Conservation (phyloP, 2,888 invertebrate species). For the Drosophila histrio region DNA sequence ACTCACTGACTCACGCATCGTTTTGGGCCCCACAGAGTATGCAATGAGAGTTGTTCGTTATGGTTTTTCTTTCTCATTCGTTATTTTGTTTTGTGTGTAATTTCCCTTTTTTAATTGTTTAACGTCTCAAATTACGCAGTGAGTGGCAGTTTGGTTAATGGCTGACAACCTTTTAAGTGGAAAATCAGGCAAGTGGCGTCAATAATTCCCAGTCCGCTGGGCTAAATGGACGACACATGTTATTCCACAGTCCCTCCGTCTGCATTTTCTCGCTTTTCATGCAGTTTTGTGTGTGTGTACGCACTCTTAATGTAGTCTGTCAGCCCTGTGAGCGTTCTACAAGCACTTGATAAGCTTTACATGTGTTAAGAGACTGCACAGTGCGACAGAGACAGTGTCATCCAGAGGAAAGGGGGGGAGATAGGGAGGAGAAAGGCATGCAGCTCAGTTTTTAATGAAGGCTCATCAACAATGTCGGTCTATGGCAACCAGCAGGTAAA, state of each 20-base stretch:
- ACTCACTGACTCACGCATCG: conserved; percentile 12
- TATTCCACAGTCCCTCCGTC: not conserved
- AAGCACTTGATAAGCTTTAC: conserved; percentile 59
- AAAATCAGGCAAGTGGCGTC: conserved; percentile 56
- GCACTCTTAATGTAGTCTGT: conserved; percentile 43
- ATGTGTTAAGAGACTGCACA: conserved; percentile 44
- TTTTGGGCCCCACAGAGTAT: conserved; percentile 36
- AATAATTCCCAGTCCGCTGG: conserved; percentile 51
- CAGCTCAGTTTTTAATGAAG: conserved; percentile 70
- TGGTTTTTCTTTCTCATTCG: not conserved
- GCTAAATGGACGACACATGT: conserved; percentile 28
- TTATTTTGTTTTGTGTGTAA: not conserved
- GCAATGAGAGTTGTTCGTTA: conserved; percentile 37
- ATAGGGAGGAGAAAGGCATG: not conserved
- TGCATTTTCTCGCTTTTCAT: conserved; percentile 25
- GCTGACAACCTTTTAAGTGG: conserved; percentile 56
- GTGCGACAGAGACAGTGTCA: conserved; percentile 5
- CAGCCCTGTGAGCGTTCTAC: conserved; percentile 36
- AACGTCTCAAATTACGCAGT: conserved; percentile 48
- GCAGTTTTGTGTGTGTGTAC: conserved; percentile 15
- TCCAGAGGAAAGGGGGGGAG: not conserved
- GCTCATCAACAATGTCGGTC: conserved; percentile 68
- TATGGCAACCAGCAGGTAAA: conserved; percentile 37
- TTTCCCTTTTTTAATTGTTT: conserved; percentile 41
- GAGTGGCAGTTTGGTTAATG: conserved; percentile 60